A percentile compares a stretch with the other conserved stretches of the same genome.
phyloP scores from a whole-genome alignment of 2,888 invertebrate species.

The Amblyjoppa proteus region DNA sequence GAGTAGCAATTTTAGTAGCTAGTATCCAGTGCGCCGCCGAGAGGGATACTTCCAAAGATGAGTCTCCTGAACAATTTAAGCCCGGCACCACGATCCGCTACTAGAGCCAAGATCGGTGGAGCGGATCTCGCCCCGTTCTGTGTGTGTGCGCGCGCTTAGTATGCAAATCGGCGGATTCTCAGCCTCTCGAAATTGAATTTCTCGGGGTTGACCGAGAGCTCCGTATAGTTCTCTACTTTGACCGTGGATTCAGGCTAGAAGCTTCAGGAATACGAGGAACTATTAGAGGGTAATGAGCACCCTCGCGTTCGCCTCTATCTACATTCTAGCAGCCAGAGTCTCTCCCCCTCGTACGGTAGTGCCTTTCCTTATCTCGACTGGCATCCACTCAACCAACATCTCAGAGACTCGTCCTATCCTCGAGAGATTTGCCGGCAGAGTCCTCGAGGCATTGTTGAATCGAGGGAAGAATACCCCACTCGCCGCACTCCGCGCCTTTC shows the following conservation, averaged over 20 bases:
- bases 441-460: slow-evolving; percentile 78
- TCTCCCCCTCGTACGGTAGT: slow-evolving; percentile 75
- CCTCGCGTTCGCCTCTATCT: slow-evolving; percentile 74
- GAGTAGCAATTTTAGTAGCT: slow-evolving; percentile 58
- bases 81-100: slow-evolving; percentile 34
- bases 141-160: slow-evolving; percentile 69
- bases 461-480: slow-evolving; percentile 63
- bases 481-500: background rate
- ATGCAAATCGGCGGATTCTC: slow-evolving; percentile 73
- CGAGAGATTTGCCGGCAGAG: slow-evolving; percentile 70
- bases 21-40: slow-evolving; percentile 47
- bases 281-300: slow-evolving; percentile 82
- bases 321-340: slow-evolving; percentile 71
- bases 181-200: slow-evolving; percentile 79
- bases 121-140: slow-evolving; percentile 26
- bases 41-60: slow-evolving; percentile 57
- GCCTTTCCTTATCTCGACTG: slow-evolving; percentile 77
- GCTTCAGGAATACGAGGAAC: slow-evolving; percentile 72
- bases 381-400: slow-evolving; percentile 76
- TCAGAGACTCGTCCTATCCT: slow-evolving; percentile 69
- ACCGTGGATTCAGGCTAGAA: slow-evolving; percentile 71
- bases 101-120: slow-evolving; percentile 54
- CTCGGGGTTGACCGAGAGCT: slow-evolving; percentile 73
- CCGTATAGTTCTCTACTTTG: slow-evolving; percentile 49
- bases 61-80: slow-evolving; percentile 53